These are phyloP conservation scores for Eulemur coronatus DNA, from an alignment of 2,797 vertebrate species.

Conservation along the genomic window DNA sequence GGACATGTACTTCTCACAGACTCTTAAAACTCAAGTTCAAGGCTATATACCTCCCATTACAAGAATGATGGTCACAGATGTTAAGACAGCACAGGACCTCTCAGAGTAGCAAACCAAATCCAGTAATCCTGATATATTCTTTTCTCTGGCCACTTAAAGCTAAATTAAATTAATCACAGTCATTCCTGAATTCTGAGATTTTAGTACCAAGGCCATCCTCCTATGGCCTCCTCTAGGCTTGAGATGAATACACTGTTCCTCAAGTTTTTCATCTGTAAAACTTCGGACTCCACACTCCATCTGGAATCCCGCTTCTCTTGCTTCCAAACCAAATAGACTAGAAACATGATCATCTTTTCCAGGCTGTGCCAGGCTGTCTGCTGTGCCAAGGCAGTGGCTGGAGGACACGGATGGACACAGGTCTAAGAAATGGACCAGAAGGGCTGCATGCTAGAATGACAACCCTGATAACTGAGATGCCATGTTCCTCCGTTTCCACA, in stretches of 20 bases:
- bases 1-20: neutral
- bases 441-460: neutral
- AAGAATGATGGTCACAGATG: neutral
- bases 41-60: neutral
- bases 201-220: neutral
- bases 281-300: neutral
- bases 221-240: neutral
- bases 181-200: neutral
- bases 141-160: neutral
- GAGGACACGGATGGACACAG: neutral
- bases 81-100: neutral
- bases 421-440: neutral
- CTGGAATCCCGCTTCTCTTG: slow-evolving; percentile 22
- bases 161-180: neutral
- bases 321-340: slow-evolving; percentile 43
- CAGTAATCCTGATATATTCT: neutral
- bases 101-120: neutral
- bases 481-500: neutral
- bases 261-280: neutral
- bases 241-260: neutral
- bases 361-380: neutral
- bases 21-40: neutral
- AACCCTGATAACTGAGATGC: neutral
- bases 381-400: neutral
- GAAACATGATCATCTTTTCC: neutral